phyloP scores from a whole-genome alignment of 2,888 invertebrate species.

The Ectemnius continuus region DNA sequence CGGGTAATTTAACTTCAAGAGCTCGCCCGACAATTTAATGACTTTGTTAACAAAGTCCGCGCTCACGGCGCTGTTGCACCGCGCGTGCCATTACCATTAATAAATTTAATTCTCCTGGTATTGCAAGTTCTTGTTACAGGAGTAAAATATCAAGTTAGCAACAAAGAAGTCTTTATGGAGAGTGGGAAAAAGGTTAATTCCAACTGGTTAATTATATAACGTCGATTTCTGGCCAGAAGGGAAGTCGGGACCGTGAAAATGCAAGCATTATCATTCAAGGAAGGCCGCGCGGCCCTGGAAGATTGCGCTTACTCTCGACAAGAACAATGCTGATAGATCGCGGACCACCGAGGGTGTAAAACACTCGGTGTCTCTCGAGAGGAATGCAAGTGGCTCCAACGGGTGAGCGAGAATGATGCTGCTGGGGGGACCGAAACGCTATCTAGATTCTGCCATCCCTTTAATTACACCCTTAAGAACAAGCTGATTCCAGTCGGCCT shows the following conservation, averaged over 20 bases:
- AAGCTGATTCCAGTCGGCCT: slow-evolving; percentile 28
- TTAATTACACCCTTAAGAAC: slow-evolving; percentile 46
- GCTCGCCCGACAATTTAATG: neutral
- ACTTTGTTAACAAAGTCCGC: slow-evolving; percentile 6
- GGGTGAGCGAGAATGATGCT: slow-evolving; percentile 53
- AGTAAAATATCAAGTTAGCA: too few relatives aligned
- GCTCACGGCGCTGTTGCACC: neutral
- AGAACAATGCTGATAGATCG: slow-evolving; percentile 49
- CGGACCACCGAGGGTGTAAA: slow-evolving; percentile 49
- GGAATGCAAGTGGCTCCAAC: slow-evolving; percentile 45
- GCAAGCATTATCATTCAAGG: slow-evolving; percentile 43
- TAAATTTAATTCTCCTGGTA: neutral
- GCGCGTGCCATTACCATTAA: neutral
- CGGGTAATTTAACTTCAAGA: slow-evolving; percentile 5
- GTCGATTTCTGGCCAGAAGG: too few relatives aligned
- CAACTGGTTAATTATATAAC: too few relatives aligned
- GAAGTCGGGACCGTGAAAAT: slow-evolving; percentile 14
- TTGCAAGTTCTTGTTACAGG: too few relatives aligned
- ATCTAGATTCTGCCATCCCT: slow-evolving; percentile 53
- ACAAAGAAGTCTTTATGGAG: too few relatives aligned
- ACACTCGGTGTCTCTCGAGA: slow-evolving; percentile 43
- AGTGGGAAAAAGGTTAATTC: too few relatives aligned
- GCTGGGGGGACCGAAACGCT: slow-evolving; percentile 41
- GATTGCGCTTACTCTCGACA: slow-evolving; percentile 38
- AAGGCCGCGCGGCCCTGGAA: slow-evolving; percentile 27